These are phyloP conservation scores for Chalcis sispes DNA, from an alignment of 2,888 invertebrate species.

Conservation along the genomic window DNA sequence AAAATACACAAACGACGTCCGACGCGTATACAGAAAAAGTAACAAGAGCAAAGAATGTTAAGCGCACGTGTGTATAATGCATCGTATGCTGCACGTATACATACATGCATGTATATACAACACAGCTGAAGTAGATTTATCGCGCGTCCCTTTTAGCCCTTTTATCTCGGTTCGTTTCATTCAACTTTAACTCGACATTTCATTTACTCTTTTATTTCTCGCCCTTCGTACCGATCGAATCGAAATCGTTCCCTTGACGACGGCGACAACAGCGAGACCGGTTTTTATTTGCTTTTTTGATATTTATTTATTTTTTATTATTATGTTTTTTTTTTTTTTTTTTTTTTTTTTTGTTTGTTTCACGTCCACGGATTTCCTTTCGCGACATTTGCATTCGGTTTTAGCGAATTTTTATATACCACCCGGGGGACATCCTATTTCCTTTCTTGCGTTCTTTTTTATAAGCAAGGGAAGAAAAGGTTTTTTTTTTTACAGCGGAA, in stretches of 20 bases:
- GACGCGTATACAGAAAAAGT: background rate
- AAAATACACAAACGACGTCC: background rate
- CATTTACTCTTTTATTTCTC: conserved; percentile 1
- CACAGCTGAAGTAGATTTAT: conserved; percentile 30
- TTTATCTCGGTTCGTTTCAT: conserved; percentile 29
- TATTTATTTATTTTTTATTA: background rate
- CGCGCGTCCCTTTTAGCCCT: conserved; percentile 29
- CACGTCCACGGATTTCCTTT: too few species aligned
- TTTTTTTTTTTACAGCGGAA: too few species aligned
- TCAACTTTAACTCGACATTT: background rate
- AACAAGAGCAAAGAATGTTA: too few species aligned
- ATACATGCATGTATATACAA: background rate
- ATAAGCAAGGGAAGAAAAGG: too few species aligned
- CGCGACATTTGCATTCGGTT: too few species aligned
- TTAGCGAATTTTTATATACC: too few species aligned
- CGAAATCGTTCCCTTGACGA: conserved; percentile 46
- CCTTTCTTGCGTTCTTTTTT: too few species aligned
- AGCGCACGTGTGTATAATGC: too few species aligned
- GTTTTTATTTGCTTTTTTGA: too few species aligned
- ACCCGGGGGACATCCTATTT: too few species aligned
- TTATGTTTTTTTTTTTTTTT: too few species aligned
- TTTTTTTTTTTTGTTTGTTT: too few species aligned
- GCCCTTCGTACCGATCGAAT: conserved; percentile 26
- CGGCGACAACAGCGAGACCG: conserved; percentile 33
- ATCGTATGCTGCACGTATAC: background rate